phyloP scores from a whole-genome alignment of 2,113 vertebrate species.

The Albula goreensis region DNA sequence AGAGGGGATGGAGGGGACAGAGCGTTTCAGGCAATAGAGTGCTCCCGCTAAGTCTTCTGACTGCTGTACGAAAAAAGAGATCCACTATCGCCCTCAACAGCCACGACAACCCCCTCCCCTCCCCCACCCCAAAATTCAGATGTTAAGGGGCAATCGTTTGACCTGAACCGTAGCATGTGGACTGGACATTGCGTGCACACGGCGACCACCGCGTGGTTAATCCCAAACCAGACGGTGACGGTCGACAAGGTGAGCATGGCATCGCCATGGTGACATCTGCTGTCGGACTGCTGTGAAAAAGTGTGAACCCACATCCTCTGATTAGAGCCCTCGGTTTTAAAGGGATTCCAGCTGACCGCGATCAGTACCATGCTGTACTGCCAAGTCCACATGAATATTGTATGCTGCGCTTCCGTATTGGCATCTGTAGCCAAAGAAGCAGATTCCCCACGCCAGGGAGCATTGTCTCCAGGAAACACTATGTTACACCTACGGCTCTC shows the following conservation, averaged over 20 bases:
- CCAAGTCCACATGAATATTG: not conserved
- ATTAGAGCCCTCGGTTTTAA: constrained; percentile 4
- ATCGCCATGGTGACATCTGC: constrained; percentile 41
- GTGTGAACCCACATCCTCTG: constrained; percentile 24
- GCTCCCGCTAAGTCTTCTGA: not conserved
- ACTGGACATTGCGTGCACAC: constrained; percentile 23
- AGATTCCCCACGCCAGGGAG: not conserved
- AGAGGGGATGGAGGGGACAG: not conserved
- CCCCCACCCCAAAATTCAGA: not conserved
- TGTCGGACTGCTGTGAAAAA: constrained; percentile 17
- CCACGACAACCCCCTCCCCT: too few relatives aligned
- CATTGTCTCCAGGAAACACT: not conserved
- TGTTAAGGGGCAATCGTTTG: not conserved
- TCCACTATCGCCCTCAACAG: too few relatives aligned
- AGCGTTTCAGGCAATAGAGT: not conserved
- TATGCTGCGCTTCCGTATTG: not conserved
- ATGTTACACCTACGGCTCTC: not conserved
- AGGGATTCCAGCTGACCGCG: constrained; percentile 23
- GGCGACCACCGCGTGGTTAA: constrained; percentile 13
- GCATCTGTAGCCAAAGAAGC: not conserved
- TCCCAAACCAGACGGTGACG: constrained; percentile 18
- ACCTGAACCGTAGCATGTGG: not conserved
- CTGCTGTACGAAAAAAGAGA: too few relatives aligned
- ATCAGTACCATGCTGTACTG: not conserved
- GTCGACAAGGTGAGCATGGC: constrained; percentile 32